Base-by-base conservation (phyloP, 1,140 invertebrate genomes). In the Ruditapes philippinarum region DNA sequence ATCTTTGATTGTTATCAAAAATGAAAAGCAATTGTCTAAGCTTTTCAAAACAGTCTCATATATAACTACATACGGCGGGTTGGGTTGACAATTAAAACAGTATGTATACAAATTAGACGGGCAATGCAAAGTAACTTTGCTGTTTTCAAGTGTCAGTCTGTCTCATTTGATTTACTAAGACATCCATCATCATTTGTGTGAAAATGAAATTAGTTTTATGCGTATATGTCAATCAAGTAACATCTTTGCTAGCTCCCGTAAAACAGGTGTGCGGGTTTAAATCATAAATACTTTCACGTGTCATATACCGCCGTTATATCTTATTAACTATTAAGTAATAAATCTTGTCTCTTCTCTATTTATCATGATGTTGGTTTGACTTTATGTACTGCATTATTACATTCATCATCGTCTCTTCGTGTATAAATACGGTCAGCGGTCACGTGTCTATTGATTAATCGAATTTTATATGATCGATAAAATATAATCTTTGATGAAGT, bases 161-260 rank as follows among this genome's bases (percentile, higher is more conserved):
- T 40, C 65, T 11, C 38, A 4, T 70, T 22, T 70, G 65, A 70
- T 70, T 70, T 70, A 70, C 65, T 11, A 3, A 9, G 33, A 38
- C 65, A 70, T 70, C n/a, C 65, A 36, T 70, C 65, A 70, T 25
- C n/a, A 4, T 12, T 38, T 70, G 62, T 70, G 65, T 70, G 65
- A 38, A 38, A 70, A 70, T 38, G 19, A 38, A 70, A 70, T 70
- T 70, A 70, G 65, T 70, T 70, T 70, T 70, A 70, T 70, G 65
- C 65, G 65, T 33, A 70, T 70, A 22, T 70, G 65, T 70, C 65
- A 70, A 70, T 70, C 65, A 70, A 38, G 38, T 11, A 19, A 38
- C 33, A 70, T 33, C 65, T 70, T 70, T 2, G 65, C 65, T 11
- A 38, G 33, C 38, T 70, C 1, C 17, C 2, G 65, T n/a, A n/a